Base-by-base conservation (phyloP, 2,797 vertebrate species). In the Chelmon rostratus region DNA sequence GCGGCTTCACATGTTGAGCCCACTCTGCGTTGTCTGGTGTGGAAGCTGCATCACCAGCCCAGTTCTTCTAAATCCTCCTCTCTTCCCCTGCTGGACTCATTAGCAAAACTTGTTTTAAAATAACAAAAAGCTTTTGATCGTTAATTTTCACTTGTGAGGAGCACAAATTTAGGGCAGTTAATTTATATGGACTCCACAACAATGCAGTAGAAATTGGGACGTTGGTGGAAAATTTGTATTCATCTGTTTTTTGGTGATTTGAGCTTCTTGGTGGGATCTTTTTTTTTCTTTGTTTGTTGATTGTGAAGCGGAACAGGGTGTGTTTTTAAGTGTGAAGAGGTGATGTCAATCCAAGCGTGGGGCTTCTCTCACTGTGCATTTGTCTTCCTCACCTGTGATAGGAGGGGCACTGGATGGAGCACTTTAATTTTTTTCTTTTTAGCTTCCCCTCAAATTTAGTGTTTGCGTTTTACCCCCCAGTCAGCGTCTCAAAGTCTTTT, bases 331-430 rank as follows among this genome's bases (percentile, higher is more conserved):
- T n/a, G 47, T 83, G 64, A 73, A 53, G 72, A 6, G 63, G 40
- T 62, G 2, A 69, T 66, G 73, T 79, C 79, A 78, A 83, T 68
- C 73, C 57, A 59, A 40, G 40, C 25, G 50, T 75, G 70, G 76
- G 79, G 78, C 54, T 64, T 69, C 44, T 53, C 54, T 73, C 67
- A 64, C 62, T 38, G 16, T 10, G 53, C 50, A 62, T 66, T 78
- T 75, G 64, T 74, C 71, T 87, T 85, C 68, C 71, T 88, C 50
- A 73, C 57, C 82, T 88, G 82, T 88, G 77, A 87, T 83, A 87
- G 80, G 91, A 94, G 95, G 95, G 95, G 94, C 95, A 96, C 94
- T 96, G 96, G 95, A 95, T 94, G 95, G 95, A 96, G 95, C 95
- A 94, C 91, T 89, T 92, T 80, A 78, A 78, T 89, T 80, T 88